These are phyloP conservation scores for Halcyon malimbica DNA, from an alignment of 2,113 vertebrate genomes.

Conservation along the genomic window DNA sequence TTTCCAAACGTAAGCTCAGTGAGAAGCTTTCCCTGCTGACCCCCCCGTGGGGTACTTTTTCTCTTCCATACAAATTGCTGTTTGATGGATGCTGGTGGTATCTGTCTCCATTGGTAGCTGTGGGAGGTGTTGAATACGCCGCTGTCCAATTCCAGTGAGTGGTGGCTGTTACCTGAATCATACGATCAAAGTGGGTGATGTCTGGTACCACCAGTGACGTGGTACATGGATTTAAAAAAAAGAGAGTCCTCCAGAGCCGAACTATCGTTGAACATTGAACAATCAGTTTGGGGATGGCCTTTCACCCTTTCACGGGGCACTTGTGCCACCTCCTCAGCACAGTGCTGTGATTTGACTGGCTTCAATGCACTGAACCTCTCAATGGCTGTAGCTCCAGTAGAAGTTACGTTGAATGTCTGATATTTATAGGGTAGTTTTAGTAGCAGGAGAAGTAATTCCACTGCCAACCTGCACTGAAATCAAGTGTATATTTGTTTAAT, in stretches of 20 bases:
- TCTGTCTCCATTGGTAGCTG: background rate
- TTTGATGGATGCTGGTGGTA: background rate
- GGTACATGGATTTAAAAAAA: background rate
- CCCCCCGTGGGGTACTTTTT: background rate
- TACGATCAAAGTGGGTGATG: background rate
- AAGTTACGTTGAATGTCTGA: constrained; percentile 14
- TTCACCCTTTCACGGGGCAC: background rate
- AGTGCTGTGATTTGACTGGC: constrained; percentile 49
- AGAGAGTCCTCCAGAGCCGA: constrained; percentile 16
- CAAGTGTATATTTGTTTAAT: constrained; percentile 11
- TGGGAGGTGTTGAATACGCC: background rate
- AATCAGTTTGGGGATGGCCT: background rate
- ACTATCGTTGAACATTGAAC: background rate
- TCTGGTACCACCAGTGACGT: background rate
- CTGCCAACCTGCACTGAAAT: constrained; percentile 28
- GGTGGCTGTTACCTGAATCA: background rate
- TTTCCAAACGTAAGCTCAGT: background rate
- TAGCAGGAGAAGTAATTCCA: constrained; percentile 9
- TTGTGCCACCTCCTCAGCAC: constrained; percentile 23
- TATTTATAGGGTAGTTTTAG: constrained; percentile 7
- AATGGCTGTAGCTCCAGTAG: background rate
- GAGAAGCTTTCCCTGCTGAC: background rate
- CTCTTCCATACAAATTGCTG: background rate
- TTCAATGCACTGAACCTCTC: constrained; percentile 34
- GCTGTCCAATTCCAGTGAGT: background rate